Evolutionary conservation across 2,113 vertebrate genomes (phyloP).

Genomic region (Bucco capensis): DNA sequence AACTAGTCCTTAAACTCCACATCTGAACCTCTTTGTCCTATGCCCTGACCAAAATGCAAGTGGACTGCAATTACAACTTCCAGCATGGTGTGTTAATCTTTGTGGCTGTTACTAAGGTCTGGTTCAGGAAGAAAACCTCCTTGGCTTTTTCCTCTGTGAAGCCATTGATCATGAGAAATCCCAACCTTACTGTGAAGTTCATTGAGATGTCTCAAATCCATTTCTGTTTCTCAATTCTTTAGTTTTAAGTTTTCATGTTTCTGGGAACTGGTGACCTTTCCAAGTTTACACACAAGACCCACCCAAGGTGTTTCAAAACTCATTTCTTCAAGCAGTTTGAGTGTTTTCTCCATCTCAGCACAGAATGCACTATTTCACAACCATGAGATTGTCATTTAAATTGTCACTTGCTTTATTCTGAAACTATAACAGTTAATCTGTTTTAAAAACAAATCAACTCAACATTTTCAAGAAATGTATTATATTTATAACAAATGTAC

Average conservation of each 20-base stretch:
- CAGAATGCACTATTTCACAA: slow-evolving; percentile 75
- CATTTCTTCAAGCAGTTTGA: slow-evolving; percentile 63
- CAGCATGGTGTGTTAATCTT: slow-evolving; percentile 65
- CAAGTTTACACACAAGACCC: slow-evolving; percentile 58
- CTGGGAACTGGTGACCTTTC: slow-evolving; percentile 22
- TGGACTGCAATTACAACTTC: slow-evolving; percentile 65
- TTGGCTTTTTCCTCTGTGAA: slow-evolving; percentile 53
- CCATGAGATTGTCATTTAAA: slow-evolving; percentile 73
- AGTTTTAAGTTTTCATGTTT: slow-evolving; percentile 43
- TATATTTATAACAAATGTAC: slow-evolving; percentile 99
- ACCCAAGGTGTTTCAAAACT: slow-evolving; percentile 37
- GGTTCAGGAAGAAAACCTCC: slow-evolving; percentile 46
- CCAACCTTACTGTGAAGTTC: slow-evolving; percentile 68
- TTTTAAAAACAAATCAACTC: slow-evolving; percentile 85
- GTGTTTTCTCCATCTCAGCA: slow-evolving; percentile 73
- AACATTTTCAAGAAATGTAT: slow-evolving; percentile 95
- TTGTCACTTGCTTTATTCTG: slow-evolving; percentile 78
- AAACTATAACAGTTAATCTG: slow-evolving; percentile 79
- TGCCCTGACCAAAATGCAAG: slow-evolving; percentile 38
- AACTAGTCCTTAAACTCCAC: slow-evolving; percentile 55
- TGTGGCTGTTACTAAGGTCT: slow-evolving; percentile 62
- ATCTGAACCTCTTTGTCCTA: slow-evolving; percentile 62
- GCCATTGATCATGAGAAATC: slow-evolving; percentile 66
- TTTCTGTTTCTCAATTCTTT: slow-evolving; percentile 47
- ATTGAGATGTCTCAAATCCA: slow-evolving; percentile 44